A percentile compares a stretch with the other conserved stretches of the same genome.
Conservation (phyloP, 1,140 invertebrate genomes). For the Trichogramma pretiosum region DNA sequence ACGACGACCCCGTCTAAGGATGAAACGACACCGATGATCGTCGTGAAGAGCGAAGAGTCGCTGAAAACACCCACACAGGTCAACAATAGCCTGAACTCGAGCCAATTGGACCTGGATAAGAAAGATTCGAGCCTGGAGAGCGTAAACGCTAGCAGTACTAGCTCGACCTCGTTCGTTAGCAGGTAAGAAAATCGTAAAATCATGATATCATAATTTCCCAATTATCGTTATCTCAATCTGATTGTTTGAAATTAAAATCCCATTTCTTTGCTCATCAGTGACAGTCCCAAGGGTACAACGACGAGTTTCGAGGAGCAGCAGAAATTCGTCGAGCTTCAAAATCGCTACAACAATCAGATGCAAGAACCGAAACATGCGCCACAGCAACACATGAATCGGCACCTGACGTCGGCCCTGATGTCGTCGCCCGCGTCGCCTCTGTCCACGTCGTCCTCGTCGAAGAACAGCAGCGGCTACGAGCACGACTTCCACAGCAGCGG, state of each 20-base stretch:
- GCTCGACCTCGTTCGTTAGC: conserved; percentile 14
- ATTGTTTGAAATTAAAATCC: too few species aligned
- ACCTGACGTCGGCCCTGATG: conserved; percentile 10
- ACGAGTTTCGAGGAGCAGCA: conserved; percentile 42
- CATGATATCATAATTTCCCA: too few species aligned
- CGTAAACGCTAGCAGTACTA: conserved; percentile 23
- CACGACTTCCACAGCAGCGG: conserved; percentile 13
- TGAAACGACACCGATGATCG: too few species aligned
- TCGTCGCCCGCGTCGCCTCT: not conserved
- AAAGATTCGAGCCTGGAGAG: conserved; percentile 43
- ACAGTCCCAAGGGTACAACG: conserved; percentile 33
- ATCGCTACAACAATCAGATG: conserved; percentile 40
- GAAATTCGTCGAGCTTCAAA: conserved; percentile 44
- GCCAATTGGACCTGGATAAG: conserved; percentile 40
- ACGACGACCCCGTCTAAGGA: not conserved
- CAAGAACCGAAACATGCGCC: too few species aligned
- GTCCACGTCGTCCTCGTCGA: conserved; percentile 1
- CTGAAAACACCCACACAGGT: too few species aligned
- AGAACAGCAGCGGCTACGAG: conserved; percentile 12
- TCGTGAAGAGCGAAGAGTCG: too few species aligned
- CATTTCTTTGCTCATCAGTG: conserved; percentile 4
- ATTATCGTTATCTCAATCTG: too few species aligned
- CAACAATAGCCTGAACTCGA: too few species aligned
- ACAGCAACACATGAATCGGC: conserved; percentile 27
- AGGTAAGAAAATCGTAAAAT: too few species aligned